Base-by-base conservation (phyloP, 2,113 vertebrate species). In the Neotragus pygmaeus region DNA sequence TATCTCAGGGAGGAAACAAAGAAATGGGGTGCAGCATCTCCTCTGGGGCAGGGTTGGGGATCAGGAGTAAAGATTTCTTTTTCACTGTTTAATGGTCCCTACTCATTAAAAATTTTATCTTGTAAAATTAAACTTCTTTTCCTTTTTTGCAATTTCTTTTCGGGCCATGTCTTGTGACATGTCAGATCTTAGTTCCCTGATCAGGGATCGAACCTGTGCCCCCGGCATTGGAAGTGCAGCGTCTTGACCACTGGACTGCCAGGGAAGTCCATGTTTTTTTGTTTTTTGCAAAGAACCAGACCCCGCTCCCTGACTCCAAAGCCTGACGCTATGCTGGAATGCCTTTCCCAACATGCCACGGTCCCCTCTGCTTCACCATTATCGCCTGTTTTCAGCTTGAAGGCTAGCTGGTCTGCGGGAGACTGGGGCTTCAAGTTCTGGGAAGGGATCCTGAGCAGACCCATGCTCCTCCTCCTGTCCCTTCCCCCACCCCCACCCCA, bases 81-180 rank as follows among this genome's bases (percentile, higher is more conserved):
- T 75, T 49, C 36, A 88, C 21, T 78, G 21, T 28, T 80, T 88
- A 91, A 85, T 19, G n/a, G 33, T 91, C 28, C 43, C 49, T 75
- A 49, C 57, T 73, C 30, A 15, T 60, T 64, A 49, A 45, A 53
- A 30, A 55, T 12, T 47, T 36, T 25, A 33, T 33, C 47, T 82
- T 45, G 4, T 30, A 43, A 60, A 39, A 30, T 73, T 27, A 33
- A 81, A 81, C 30, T 36, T n/a, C 21, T 82, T 82, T 55, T 53
- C 33, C 30, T 51, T n/a, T 53, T 16, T 5, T 43, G 28, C 5
- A 23, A 21, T 39, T 73, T 73, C 23, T 15, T 75, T 75, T 43
- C 0, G 1, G 70, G 39, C 23, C 39, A 43, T 43, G 70, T 75
- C 70, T 75, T 75, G 39, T 43, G 39, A 75, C 39, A 27, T 43